These are phyloP conservation scores for Crossaster papposus DNA, from an alignment of 53 echinoderm and acorn worm species.

Conservation along the genomic window DNA sequence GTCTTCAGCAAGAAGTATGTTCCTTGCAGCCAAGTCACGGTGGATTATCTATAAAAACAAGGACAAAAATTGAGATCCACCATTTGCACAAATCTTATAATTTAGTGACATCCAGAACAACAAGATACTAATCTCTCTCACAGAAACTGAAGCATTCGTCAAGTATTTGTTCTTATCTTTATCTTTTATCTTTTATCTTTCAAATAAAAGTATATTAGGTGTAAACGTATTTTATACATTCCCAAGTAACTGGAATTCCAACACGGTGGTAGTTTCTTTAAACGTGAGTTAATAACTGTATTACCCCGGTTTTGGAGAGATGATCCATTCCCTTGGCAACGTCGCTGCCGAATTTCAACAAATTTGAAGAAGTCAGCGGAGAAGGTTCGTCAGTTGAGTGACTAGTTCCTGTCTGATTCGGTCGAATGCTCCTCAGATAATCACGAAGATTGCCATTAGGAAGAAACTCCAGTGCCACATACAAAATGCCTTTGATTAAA, in stretches of 20 bases:
- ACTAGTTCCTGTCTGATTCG: not conserved
- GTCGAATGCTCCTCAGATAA: not conserved
- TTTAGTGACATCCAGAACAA: not conserved
- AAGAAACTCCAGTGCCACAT: slow-evolving; percentile 13
- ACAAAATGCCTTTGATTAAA: not conserved
- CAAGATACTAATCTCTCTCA: too few species aligned
- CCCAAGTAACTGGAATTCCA: too few species aligned
- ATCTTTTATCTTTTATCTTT: too few species aligned
- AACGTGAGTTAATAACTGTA: too few species aligned
- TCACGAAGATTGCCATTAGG: slow-evolving; percentile 4
- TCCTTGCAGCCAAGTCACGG: slow-evolving; percentile 12
- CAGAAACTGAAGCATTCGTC: too few species aligned
- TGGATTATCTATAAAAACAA: not conserved
- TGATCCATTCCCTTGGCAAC: slow-evolving; percentile 12
- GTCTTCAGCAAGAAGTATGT: slow-evolving; percentile 28
- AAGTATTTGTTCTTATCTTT: too few species aligned
- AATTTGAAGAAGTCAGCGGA: not conserved
- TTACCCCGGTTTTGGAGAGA: slow-evolving; percentile 7
- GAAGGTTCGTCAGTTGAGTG: not conserved
- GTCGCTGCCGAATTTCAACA: not conserved
- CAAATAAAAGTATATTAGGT: too few species aligned
- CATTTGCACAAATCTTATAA: not conserved
- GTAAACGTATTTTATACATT: too few species aligned
- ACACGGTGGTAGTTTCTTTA: too few species aligned
- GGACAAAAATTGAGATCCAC: not conserved